Percentiles rank a stretch among this genome's conserved stretches.
Conservation (phyloP, 2,113 vertebrate genomes). For the Pangasianodon gigas region DNA sequence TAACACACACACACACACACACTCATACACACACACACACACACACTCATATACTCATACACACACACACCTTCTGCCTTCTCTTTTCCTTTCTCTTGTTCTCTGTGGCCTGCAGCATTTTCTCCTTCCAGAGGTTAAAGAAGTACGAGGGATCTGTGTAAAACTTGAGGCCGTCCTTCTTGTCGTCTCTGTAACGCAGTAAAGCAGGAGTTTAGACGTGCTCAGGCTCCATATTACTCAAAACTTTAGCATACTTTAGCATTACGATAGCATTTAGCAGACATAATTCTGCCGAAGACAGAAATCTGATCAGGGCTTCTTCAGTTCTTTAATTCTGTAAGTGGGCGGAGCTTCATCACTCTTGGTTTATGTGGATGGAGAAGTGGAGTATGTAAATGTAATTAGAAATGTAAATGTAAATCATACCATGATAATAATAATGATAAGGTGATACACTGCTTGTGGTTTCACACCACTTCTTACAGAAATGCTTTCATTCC, state of each 20-base stretch:
- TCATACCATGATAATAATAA: not conserved
- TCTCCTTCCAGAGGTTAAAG: slow-evolving; percentile 87
- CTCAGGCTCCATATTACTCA: not conserved
- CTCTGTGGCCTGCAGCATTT: slow-evolving; percentile 87
- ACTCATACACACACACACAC: slow-evolving; percentile 1
- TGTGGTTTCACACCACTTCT: not conserved
- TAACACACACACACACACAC: slow-evolving; percentile 58
- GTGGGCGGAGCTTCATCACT: not conserved
- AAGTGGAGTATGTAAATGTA: not conserved
- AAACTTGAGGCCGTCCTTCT: slow-evolving; percentile 84
- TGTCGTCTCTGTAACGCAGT: slow-evolving; percentile 75
- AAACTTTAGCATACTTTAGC: not conserved
- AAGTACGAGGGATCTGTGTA: slow-evolving; percentile 87
- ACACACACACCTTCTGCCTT: slow-evolving; percentile 77
- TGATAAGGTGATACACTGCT: not conserved
- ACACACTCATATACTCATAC: slow-evolving; percentile 33
- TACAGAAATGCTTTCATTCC: no score
- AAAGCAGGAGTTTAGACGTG: not conserved
- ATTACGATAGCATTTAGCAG: not conserved
- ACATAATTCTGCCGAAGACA: not conserved
- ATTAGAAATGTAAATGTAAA: not conserved
- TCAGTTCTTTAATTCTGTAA: not conserved
- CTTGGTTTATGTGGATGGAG: not conserved
- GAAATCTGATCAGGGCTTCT: not conserved
- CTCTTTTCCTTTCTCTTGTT: slow-evolving; percentile 88